A percentile compares a stretch with the other conserved stretches of the same genome.
Evolutionary conservation across 1,140 invertebrate genomes (phyloP).

Genomic region (Anthonomus grandis): DNA sequence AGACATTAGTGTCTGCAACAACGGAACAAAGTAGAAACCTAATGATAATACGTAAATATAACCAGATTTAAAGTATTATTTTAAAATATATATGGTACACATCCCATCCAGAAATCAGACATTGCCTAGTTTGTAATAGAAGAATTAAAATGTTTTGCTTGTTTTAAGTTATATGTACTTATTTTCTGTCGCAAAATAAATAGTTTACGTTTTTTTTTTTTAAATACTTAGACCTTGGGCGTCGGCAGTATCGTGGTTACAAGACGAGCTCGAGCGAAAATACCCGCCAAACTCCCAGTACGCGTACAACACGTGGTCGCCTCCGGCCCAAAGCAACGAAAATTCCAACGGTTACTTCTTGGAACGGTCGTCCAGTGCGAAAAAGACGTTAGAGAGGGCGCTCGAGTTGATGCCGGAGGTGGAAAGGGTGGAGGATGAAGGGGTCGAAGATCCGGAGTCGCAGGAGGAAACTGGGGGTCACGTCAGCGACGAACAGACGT

Average conservation of each 20-base stretch:
- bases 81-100: too few relatives aligned
- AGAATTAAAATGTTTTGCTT: too few relatives aligned
- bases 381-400: slow-evolving; percentile 83
- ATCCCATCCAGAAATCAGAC: too few relatives aligned
- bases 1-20: too few relatives aligned
- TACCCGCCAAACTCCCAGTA: slow-evolving; percentile 57
- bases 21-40: too few relatives aligned
- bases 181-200: too few relatives aligned
- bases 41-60: too few relatives aligned
- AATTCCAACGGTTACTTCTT: slow-evolving; percentile 93
- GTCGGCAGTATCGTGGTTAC: slow-evolving; percentile 87
- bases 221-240: too few relatives aligned
- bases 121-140: too few relatives aligned
- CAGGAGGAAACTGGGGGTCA: slow-evolving; percentile 39
- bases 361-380: slow-evolving; percentile 89
- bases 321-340: slow-evolving; percentile 89
- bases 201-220: too few relatives aligned
- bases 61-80: too few relatives aligned
- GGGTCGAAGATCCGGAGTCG: slow-evolving; percentile 42
- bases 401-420: slow-evolving; percentile 78
- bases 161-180: too few relatives aligned
- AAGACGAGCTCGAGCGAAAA: slow-evolving; percentile 80
- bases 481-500: slow-evolving; percentile 22
- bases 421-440: slow-evolving; percentile 52
- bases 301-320: slow-evolving; percentile 90